These are phyloP conservation scores for Mesaphorura yosii DNA, from an alignment of 1,140 invertebrate species.

Conservation along the genomic window DNA sequence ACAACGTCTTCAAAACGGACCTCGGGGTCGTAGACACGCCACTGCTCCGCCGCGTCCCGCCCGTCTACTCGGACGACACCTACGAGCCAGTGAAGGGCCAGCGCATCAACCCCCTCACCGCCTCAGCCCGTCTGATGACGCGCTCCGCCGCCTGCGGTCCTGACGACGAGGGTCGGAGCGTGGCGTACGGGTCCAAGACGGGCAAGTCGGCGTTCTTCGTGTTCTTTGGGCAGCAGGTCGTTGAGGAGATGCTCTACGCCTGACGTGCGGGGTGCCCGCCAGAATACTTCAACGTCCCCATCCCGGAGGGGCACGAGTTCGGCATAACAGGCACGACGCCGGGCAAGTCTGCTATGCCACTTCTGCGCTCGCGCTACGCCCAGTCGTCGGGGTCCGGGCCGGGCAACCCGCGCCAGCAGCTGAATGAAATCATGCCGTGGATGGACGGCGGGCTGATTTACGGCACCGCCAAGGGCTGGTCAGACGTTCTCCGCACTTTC, in stretches of 20 bases:
- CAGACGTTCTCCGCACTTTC: conserved; percentile 43
- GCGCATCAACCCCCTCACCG: conserved; percentile 44
- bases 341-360: conserved; percentile 37
- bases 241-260: conserved; percentile 51
- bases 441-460: conserved; percentile 49
- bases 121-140: conserved; percentile 44
- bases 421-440: conserved; percentile 51
- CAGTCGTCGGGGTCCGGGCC: conserved; percentile 40
- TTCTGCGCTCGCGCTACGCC: conserved; percentile 42
- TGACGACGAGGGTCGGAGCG: background rate
- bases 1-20: conserved; percentile 21
- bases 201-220: conserved; percentile 53
- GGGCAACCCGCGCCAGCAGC: conserved; percentile 47
- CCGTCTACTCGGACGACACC: conserved; percentile 50
- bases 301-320: conserved; percentile 38
- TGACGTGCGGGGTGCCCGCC: conserved; percentile 47
- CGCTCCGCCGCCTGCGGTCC: background rate
- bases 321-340: too few species aligned
- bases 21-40: conserved; percentile 40
- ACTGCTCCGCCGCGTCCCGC: conserved; percentile 45
- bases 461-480: conserved; percentile 47
- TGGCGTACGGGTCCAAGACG: conserved; percentile 37
- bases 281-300: conserved; percentile 46
- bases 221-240: conserved; percentile 55
- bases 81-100: conserved; percentile 41